Evolutionary conservation across 2,888 invertebrate species (phyloP), one percentile per base, ranked within the genome.

Genomic region (Eupeodes luniger): DNA sequence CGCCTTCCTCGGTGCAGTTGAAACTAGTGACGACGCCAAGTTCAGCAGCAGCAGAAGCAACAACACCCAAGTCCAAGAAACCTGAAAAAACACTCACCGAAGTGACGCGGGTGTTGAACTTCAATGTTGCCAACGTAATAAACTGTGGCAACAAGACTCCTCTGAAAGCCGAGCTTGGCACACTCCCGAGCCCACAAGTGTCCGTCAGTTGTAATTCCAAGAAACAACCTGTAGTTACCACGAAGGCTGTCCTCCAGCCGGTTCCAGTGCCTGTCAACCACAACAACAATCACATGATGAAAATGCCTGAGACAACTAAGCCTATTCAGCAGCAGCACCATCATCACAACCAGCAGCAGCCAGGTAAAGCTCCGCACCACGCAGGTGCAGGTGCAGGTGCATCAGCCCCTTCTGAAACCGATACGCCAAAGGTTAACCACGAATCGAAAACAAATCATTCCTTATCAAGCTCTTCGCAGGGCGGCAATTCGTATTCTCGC

Each of bases 21-120:
- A 51, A 75, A 16, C 6, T 9, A 40, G 34, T 83, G 11, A 87
- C 89, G 12, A 87, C 89, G 0, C 51, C 51, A 67, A 90, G 79
- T 64, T 86, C 89, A 34, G 90, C 89, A 34, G 90, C 89, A 27
- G 27, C 27, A 70, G 90, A 19, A 7, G 57, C 51, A 82, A 27
- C 76, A 80, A 34, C 87, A 83, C 53, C 81, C 49, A 70, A 91
- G 80, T 70, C 77, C 67, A 69, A 79, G 77, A 62, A 91, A 89
- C 85, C 47, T 69, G 91, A 91, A 16, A 93, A 92, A 81, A 91
- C 92, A 40, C 92, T 93, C 7, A 92, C 93, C 4, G 93, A 93
- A 78, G 92, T 94, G 9, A 90, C 93, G 36, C 91, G 93, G 53
- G 91, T 93, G 49, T 89, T 94, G 19, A 91, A 91, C 90, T 94